phyloP scores from a whole-genome alignment of 37 sponge, comb jelly and placozoan genomes.

The Geodia barretti region DNA sequence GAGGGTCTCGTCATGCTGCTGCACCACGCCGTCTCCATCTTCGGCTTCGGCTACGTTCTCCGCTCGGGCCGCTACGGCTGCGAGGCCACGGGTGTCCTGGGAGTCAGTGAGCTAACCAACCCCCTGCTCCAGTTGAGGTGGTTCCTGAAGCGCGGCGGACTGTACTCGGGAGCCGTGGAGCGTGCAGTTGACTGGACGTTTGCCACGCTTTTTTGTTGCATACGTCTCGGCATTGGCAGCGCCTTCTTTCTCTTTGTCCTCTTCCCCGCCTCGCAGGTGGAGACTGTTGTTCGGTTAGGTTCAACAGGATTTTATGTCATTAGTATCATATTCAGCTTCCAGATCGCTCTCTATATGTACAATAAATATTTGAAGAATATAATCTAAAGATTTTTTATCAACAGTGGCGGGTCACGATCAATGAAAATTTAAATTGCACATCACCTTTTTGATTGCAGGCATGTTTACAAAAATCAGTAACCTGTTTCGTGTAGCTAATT shows the following conservation, averaged over 20 bases:
- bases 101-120: slow-evolving; percentile 73
- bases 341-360: slow-evolving; percentile 34
- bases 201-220: slow-evolving; percentile 20
- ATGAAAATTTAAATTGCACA: too few relatives aligned
- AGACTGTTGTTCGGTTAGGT: slow-evolving; percentile 30
- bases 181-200: slow-evolving; percentile 40
- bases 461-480: too few relatives aligned
- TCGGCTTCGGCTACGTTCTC: slow-evolving; percentile 52
- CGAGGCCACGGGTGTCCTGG: slow-evolving; percentile 58
- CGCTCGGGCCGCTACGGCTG: slow-evolving; percentile 53
- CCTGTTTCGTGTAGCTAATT: too few relatives aligned
- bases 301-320: slow-evolving; percentile 36
- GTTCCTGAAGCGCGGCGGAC: slow-evolving; percentile 56
- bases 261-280: slow-evolving; percentile 13
- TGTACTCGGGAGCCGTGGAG: slow-evolving; percentile 28
- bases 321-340: slow-evolving; percentile 50
- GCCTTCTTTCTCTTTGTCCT: slow-evolving; percentile 8
- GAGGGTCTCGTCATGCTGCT: slow-evolving; percentile 76
- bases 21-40: slow-evolving; percentile 81
- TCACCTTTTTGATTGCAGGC: too few relatives aligned
- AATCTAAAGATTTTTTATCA: not conserved
- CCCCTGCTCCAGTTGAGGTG: slow-evolving; percentile 73
- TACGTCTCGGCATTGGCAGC: slow-evolving; percentile 52
- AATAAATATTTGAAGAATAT: slow-evolving; percentile 10
- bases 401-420: too few relatives aligned